Percentiles rank a stretch among this genome's conserved stretches.
phyloP scores from a whole-genome alignment of 2,113 vertebrate species.

The Solea solea region DNA sequence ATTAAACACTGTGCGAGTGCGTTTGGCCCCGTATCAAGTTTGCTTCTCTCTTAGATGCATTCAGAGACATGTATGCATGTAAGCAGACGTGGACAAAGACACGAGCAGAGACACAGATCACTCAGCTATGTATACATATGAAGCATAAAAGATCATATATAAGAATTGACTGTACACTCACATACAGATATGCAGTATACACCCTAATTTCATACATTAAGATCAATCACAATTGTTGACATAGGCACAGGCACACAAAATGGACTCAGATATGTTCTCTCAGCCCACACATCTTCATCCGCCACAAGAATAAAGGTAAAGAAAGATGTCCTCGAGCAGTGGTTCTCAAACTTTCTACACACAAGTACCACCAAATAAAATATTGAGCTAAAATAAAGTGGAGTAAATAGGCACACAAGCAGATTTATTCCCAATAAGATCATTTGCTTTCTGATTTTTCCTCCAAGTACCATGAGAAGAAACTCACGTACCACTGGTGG shows the following conservation, averaged over 20 bases:
- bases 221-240: conserved; percentile 11
- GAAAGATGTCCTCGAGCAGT: too few species aligned
- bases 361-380: too few species aligned
- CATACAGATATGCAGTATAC: background rate
- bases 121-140: conserved; percentile 35
- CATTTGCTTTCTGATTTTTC: too few species aligned
- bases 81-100: conserved; percentile 43
- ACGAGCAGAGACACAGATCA: conserved; percentile 43
- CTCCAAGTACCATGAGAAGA: too few species aligned
- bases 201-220: conserved; percentile 2
- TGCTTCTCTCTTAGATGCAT: conserved; percentile 22
- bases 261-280: background rate
- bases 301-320: conserved; percentile 16
- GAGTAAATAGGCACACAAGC: too few species aligned
- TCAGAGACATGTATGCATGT: conserved; percentile 12
- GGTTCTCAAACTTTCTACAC: too few species aligned
- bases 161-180: conserved; percentile 10
- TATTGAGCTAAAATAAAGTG: too few species aligned
- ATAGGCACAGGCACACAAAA: background rate
- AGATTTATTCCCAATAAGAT: too few species aligned
- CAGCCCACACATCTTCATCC: conserved; percentile 11
- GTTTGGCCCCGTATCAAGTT: conserved; percentile 57
- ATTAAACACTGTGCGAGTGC: conserved; percentile 70
- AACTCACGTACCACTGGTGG: too few species aligned
- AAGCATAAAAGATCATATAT: conserved; percentile 1